These are phyloP conservation scores for Gymnarchus niloticus DNA, from an alignment of 2,113 vertebrate genomes.

Conservation along the genomic window DNA sequence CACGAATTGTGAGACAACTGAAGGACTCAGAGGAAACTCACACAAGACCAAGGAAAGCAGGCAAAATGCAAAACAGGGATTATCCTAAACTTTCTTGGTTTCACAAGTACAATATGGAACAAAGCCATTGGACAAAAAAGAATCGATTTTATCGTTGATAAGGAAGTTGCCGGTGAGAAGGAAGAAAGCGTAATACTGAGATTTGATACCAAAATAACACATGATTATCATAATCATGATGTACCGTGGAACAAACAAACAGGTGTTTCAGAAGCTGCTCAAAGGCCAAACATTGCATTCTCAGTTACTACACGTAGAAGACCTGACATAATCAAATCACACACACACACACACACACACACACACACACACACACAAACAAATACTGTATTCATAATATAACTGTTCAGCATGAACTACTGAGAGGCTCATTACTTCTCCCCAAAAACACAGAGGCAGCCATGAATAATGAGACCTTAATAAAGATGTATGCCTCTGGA, in stretches of 20 bases:
- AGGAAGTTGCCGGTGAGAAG: not conserved
- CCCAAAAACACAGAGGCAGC: constrained; percentile 20
- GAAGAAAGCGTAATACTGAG: not conserved
- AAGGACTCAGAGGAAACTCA: no score
- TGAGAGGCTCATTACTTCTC: constrained; percentile 57
- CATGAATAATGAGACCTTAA: constrained; percentile 69
- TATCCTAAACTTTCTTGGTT: not conserved
- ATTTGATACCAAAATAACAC: not conserved
- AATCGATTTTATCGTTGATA: not conserved
- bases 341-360: not conserved
- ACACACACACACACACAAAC: not conserved
- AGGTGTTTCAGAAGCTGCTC: not conserved
- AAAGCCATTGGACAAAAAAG: not conserved
- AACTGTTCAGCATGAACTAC: constrained; percentile 49
- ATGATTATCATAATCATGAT: not conserved
- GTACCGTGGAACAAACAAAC: not conserved
- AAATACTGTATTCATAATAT: constrained; percentile 39
- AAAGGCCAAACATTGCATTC: not conserved
- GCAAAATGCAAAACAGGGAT: not conserved
- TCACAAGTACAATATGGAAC: not conserved
- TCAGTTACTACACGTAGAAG: not conserved
- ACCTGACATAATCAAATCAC: not conserved
- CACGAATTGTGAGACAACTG: not conserved
- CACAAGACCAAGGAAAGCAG: not conserved
- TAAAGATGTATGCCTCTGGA: constrained; percentile 55